Conservation (phyloP, 2,113 vertebrate genomes). For the Gallinago jamesoni region DNA sequence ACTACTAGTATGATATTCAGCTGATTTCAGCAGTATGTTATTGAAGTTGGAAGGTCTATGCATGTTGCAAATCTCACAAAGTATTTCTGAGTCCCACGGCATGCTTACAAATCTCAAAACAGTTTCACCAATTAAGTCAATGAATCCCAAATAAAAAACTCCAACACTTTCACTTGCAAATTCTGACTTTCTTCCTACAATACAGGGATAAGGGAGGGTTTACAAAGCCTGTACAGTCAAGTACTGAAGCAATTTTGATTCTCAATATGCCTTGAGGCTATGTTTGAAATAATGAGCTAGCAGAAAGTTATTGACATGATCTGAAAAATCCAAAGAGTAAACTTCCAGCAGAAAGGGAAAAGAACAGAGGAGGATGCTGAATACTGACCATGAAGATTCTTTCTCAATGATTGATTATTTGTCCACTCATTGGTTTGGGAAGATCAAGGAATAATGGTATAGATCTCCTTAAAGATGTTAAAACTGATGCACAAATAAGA, state of each 20-base stretch:
- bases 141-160: neutral
- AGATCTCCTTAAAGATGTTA: neutral
- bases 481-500: neutral
- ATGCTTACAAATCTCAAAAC: conserved; percentile 16
- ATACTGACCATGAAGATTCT: neutral
- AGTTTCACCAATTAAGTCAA: conserved; percentile 37
- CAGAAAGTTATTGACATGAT: neutral
- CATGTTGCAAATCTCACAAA: conserved; percentile 13
- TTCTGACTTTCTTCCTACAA: conserved; percentile 3
- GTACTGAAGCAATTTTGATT: conserved; percentile 24
- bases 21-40: neutral
- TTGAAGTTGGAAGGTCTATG: neutral
- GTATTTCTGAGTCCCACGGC: neutral
- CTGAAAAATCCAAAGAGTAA: neutral
- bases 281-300: neutral
- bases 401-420: neutral
- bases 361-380: neutral
- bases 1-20: neutral
- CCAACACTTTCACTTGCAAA: conserved; percentile 46
- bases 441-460: neutral
- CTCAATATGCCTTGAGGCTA: neutral
- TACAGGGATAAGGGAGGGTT: conserved; percentile 47
- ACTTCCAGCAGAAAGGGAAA: neutral
- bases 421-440: neutral
- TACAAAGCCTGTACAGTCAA: neutral